Evolutionary conservation across 2,113 vertebrate species (phyloP).

Genomic region (Ranitomeya variabilis): DNA sequence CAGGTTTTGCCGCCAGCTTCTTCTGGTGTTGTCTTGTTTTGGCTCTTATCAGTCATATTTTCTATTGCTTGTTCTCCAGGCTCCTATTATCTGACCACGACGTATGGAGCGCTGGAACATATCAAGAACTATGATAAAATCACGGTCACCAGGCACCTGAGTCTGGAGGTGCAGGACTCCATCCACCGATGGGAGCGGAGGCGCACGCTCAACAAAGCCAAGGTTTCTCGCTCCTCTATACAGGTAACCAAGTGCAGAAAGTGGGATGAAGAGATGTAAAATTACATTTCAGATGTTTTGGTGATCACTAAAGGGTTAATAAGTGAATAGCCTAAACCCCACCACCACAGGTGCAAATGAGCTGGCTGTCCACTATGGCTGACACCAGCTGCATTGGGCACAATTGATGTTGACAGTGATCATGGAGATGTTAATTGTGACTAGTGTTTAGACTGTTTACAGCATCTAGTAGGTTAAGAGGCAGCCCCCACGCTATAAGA

Average conservation of each 20-base stretch:
- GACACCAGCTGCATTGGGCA: no score
- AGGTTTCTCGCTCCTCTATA: slow-evolving; percentile 79
- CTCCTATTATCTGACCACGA: slow-evolving; percentile 95
- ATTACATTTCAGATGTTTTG: no score
- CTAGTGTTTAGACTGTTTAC: no score
- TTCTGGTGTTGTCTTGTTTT: background rate
- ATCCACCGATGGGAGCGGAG: slow-evolving; percentile 95
- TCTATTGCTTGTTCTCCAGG: slow-evolving; percentile 68
- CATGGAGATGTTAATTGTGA: no score
- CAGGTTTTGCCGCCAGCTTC: no score
- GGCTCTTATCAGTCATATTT: background rate
- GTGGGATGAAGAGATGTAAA: background rate
- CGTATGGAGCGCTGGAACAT: slow-evolving; percentile 92
- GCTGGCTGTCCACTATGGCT: no score
- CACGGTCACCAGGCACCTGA: slow-evolving; percentile 86
- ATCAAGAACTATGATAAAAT: slow-evolving; percentile 94
- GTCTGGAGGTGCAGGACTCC: slow-evolving; percentile 93
- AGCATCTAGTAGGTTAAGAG: no score
- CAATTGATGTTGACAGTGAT: no score
- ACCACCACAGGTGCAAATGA: no score
- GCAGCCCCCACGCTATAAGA: no score
- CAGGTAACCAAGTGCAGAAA: slow-evolving; percentile 72
- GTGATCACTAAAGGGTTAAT: no score
- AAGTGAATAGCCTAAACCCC: no score
- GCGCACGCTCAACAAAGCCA: slow-evolving; percentile 89